These are phyloP conservation scores for Hoplostethus atlanticus DNA, from an alignment of 2,797 vertebrate species.

Conservation along the genomic window DNA sequence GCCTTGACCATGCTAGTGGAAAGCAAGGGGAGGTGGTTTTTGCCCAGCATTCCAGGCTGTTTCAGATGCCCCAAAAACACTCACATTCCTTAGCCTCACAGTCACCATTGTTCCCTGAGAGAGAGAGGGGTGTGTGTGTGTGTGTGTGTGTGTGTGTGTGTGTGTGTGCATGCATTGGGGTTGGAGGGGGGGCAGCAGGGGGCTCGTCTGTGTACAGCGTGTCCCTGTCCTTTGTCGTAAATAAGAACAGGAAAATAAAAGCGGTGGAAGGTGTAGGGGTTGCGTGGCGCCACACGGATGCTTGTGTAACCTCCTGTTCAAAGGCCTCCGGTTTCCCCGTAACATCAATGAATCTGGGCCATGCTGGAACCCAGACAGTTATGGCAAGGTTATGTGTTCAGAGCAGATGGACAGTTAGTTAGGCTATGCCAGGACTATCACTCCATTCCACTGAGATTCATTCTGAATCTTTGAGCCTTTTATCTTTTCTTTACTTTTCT, in stretches of 20 bases:
- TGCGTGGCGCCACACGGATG: conserved; percentile 58
- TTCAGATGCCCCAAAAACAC: conserved; percentile 38
- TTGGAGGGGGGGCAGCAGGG: conserved; percentile 16
- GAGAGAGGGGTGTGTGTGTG: conserved; percentile 3
- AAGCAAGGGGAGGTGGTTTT: conserved; percentile 10
- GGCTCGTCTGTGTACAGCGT: conserved; percentile 57
- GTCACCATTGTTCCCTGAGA: conserved; percentile 51
- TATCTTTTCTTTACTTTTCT: background rate
- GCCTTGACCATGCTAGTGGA: conserved; percentile 20
- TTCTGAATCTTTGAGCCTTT: background rate
- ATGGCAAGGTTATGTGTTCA: background rate
- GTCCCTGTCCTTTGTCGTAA: conserved; percentile 72
- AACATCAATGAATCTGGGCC: conserved; percentile 50
- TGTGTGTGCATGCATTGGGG: background rate
- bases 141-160: background rate
- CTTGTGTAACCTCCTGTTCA: conserved; percentile 79
- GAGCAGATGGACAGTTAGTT: too few species aligned
- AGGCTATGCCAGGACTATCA: background rate
- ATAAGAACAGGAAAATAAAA: conserved; percentile 85
- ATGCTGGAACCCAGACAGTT: conserved; percentile 20
- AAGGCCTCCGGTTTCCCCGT: conserved; percentile 68
- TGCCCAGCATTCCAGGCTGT: conserved; percentile 37
- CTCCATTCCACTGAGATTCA: too few species aligned
- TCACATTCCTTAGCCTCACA: conserved; percentile 40
- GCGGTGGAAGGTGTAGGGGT: conserved; percentile 74